Percentiles rank a stretch among this genome's conserved stretches.
Evolutionary conservation across 2,113 vertebrate genomes (phyloP).

Genomic region (Aix galericulata): DNA sequence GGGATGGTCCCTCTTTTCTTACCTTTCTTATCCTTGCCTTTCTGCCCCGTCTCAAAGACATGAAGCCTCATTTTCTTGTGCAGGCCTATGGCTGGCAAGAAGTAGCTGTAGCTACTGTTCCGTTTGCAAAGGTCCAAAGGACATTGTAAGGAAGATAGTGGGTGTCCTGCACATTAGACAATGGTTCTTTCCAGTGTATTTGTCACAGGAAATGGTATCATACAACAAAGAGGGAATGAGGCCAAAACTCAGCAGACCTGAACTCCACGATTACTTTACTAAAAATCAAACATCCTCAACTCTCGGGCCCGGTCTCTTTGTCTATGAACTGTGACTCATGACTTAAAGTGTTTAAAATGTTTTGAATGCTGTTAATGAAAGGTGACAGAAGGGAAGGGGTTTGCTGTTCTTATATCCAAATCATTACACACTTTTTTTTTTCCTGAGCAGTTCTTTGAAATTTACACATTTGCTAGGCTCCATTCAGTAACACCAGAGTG

Average conservation of each 20-base stretch:
- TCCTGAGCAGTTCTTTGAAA: background rate
- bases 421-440: background rate
- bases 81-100: background rate
- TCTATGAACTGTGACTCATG: background rate
- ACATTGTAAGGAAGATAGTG: background rate
- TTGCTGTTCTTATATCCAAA: background rate
- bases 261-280: background rate
- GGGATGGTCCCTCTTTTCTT: background rate
- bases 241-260: background rate
- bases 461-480: background rate
- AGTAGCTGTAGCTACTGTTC: background rate
- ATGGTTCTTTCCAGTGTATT: background rate
- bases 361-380: background rate
- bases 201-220: background rate
- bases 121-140: background rate
- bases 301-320: background rate
- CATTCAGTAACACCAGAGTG: background rate
- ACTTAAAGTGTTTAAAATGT: background rate
- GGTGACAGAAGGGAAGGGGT: background rate
- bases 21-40: background rate
- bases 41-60: background rate
- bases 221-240: background rate
- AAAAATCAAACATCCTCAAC: background rate
- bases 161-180: background rate
- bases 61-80: rapidly evolving